Percentiles rank a stretch among this genome's conserved stretches.
phyloP scores from a whole-genome alignment of 2,113 vertebrate species.

The Sorex fumeus region DNA sequence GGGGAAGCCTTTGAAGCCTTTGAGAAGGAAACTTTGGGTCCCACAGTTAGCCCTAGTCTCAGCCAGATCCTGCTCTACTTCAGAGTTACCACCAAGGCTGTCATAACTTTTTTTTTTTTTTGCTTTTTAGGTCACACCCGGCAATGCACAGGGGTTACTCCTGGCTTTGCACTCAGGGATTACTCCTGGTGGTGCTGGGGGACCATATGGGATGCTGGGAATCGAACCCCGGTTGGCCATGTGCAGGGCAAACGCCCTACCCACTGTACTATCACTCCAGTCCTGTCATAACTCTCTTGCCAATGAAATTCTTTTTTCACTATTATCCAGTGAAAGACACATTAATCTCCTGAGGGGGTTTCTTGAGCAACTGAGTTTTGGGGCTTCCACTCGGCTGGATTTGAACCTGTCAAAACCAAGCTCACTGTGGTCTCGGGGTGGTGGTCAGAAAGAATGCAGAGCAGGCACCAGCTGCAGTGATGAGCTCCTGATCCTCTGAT shows the following conservation, averaged over 20 bases:
- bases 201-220: no score
- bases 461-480: accelerated
- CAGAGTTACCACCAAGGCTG: neutral
- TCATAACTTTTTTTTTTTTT: no score
- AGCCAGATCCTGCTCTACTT: neutral
- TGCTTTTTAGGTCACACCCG: no score
- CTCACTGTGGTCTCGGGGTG: accelerated
- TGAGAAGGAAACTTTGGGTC: neutral
- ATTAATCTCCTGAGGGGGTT: neutral
- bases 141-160: no score
- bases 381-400: neutral
- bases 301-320: neutral
- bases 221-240: no score
- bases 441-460: neutral
- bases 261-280: no score
- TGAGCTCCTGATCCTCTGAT: neutral
- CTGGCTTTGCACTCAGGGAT: no score
- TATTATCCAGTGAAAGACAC: neutral
- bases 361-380: neutral
- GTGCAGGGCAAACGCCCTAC: no score
- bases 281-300: no score
- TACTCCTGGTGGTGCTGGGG: no score
- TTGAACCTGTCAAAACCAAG: neutral
- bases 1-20: neutral
- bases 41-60: neutral